Conservation (phyloP, 2,113 vertebrate genomes). For the Australoheros scitulus region DNA sequence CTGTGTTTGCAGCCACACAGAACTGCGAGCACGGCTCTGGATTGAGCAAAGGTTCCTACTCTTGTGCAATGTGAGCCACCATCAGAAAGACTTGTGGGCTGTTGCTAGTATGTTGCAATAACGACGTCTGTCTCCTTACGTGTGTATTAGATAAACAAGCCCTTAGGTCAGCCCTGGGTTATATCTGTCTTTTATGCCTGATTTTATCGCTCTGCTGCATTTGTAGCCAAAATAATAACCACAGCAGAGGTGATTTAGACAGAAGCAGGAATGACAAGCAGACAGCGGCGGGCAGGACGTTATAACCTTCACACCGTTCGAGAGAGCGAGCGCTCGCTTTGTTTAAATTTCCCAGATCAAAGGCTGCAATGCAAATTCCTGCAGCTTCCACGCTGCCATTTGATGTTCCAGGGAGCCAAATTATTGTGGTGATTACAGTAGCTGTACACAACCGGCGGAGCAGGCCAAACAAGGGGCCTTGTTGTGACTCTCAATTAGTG, state of each 20-base stretch:
- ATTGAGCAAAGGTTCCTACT: neutral
- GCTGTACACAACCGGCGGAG: slow-evolving; percentile 62
- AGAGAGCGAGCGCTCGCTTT: slow-evolving; percentile 62
- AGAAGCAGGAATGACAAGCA: slow-evolving; percentile 9
- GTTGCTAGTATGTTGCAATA: slow-evolving; percentile 19
- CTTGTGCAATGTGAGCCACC: slow-evolving; percentile 1
- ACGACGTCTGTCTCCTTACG: slow-evolving; percentile 39
- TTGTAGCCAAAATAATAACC: slow-evolving; percentile 62
- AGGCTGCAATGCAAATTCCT: slow-evolving; percentile 75
- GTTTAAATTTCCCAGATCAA: slow-evolving; percentile 77
- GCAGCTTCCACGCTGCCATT: slow-evolving; percentile 70
- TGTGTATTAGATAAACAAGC: slow-evolving; percentile 46
- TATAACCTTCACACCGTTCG: slow-evolving; percentile 72
- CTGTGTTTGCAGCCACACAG: neutral
- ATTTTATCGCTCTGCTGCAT: slow-evolving; percentile 49
- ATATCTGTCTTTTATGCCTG: slow-evolving; percentile 34
- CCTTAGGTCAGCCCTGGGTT: slow-evolving; percentile 41
- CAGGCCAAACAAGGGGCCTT: slow-evolving; percentile 65
- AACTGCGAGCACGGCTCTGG: neutral
- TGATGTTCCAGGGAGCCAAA: slow-evolving; percentile 76
- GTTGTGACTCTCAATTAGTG: slow-evolving; percentile 75
- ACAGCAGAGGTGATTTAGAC: slow-evolving; percentile 45
- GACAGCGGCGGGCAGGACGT: slow-evolving; percentile 45
- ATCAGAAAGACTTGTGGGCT: neutral
- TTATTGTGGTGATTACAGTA: slow-evolving; percentile 74